These are phyloP conservation scores for Macrobrachium rosenbergii DNA, from an alignment of 1,140 invertebrate genomes.

Conservation along the genomic window DNA sequence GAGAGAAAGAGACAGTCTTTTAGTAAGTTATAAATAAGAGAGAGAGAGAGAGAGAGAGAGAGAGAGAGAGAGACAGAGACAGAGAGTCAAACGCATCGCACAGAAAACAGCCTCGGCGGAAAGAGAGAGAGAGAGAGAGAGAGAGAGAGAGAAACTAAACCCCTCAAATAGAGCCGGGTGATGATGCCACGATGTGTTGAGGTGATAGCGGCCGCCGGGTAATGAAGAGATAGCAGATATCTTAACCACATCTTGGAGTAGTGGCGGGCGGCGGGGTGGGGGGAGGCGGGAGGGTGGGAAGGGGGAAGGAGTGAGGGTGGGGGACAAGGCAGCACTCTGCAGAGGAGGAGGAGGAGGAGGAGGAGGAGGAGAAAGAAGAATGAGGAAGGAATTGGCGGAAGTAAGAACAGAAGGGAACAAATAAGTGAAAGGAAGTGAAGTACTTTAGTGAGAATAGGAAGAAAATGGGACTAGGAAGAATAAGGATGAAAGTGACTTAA, in stretches of 20 bases:
- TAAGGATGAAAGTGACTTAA: no score
- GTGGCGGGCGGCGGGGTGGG: not conserved
- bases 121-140: no score
- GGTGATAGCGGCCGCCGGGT: conserved; percentile 34
- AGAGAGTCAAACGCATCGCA: no score
- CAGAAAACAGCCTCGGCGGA: no score
- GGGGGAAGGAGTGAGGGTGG: not conserved
- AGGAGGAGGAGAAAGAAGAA: not conserved
- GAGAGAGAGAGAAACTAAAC: no score
- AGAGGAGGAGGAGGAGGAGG: not conserved
- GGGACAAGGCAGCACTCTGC: not conserved
- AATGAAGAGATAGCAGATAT: conserved; percentile 49
- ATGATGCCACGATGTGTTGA: conserved; percentile 23
- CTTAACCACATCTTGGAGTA: conserved; percentile 43
- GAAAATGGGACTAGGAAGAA: no score
- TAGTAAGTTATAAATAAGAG: not conserved
- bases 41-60: conserved; percentile 29
- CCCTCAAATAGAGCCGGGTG: not conserved
- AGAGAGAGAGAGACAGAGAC: not conserved
- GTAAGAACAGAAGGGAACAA: not conserved
- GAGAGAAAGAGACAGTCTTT: no score
- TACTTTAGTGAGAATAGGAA: no score
- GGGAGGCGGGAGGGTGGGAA: not conserved
- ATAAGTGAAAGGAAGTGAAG: no score
- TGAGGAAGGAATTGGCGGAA: not conserved